Conservation (phyloP, 2,113 vertebrate genomes). For the Malurus cyaneus region DNA sequence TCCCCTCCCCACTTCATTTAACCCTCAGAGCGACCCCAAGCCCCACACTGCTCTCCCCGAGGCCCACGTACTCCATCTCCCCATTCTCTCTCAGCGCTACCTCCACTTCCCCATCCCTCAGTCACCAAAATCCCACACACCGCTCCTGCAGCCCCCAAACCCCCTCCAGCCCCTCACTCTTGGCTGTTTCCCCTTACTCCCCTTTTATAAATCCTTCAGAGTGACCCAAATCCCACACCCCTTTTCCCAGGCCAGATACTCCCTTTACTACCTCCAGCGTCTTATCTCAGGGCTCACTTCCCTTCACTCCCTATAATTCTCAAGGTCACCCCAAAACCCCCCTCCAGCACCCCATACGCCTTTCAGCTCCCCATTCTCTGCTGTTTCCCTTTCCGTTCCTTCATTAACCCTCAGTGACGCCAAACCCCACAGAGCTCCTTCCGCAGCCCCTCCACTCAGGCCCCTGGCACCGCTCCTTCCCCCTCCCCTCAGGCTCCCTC, state of each 20-base stretch:
- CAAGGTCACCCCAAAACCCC: neutral
- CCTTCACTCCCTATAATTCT: too few species aligned
- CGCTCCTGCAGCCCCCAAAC: neutral
- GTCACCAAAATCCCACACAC: neutral
- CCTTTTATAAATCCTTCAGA: neutral
- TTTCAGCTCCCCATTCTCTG: too few species aligned
- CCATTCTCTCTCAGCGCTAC: neutral
- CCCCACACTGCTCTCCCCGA: neutral
- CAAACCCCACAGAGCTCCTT: neutral
- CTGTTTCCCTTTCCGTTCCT: neutral
- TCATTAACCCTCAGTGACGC: neutral
- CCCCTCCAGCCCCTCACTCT: neutral
- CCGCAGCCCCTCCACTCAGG: neutral
- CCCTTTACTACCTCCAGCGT: too few species aligned
- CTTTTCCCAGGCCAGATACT: neutral
- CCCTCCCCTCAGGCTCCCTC: neutral
- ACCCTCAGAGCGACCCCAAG: too few species aligned
- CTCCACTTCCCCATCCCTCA: neutral
- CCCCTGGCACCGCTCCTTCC: neutral
- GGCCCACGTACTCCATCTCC: neutral
- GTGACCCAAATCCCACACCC: neutral
- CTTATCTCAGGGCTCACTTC: too few species aligned
- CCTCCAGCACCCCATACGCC: neutral
- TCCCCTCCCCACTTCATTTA: neutral
- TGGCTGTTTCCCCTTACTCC: neutral